Conservation (phyloP, 2,888 invertebrate genomes). For the Caenorhabditis sinica region DNA sequence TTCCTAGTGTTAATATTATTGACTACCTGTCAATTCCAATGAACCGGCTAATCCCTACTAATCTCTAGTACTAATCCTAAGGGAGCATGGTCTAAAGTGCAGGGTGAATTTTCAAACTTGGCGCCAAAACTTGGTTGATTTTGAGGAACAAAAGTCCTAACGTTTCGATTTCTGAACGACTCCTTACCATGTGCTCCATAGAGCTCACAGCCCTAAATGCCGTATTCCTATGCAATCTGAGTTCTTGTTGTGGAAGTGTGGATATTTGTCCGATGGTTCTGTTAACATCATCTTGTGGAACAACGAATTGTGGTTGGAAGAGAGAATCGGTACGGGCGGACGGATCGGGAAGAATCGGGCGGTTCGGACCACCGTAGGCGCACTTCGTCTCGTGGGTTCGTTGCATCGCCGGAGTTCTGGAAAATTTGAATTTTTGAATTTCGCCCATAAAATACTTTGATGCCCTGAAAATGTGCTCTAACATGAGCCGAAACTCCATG, state of each 20-base stretch:
- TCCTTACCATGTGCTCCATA: slow-evolving; percentile 28
- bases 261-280: slow-evolving; percentile 65
- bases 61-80: neutral
- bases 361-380: slow-evolving; percentile 28
- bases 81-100: neutral
- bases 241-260: slow-evolving; percentile 34
- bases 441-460: too few relatives aligned
- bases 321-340: neutral
- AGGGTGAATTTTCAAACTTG: neutral
- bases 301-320: slow-evolving; percentile 45
- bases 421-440: too few relatives aligned
- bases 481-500: too few relatives aligned
- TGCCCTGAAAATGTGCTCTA: neutral
- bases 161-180: neutral
- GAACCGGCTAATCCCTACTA: slow-evolving; percentile 17
- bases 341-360: slow-evolving; percentile 43
- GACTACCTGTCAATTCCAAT: neutral
- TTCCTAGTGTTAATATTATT: neutral
- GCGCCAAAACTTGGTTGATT: neutral
- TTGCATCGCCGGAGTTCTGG: slow-evolving; percentile 44
- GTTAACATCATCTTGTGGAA: slow-evolving; percentile 32
- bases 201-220: slow-evolving; percentile 56
- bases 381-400: slow-evolving; percentile 48
- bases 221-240: slow-evolving; percentile 45
- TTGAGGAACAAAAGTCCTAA: neutral